Base-by-base conservation (phyloP, 2,888 invertebrate species). In the Habroteleia sp. region DNA sequence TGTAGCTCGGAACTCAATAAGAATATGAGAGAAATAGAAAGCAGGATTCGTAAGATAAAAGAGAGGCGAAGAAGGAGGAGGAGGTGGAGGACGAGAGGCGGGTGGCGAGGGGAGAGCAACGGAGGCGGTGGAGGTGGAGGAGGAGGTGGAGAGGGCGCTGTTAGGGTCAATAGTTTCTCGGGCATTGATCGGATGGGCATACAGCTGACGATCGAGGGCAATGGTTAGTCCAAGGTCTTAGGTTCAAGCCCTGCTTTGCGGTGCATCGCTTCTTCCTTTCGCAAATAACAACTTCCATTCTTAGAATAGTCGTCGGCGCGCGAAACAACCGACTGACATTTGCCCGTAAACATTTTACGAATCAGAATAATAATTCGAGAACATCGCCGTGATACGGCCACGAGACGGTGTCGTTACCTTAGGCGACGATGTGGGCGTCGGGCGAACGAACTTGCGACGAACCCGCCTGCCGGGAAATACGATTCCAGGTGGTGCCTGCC, bases 221-320 rank as follows among this genome's bases (percentile, higher is more conserved):
- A 87, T 87, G 88, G 85, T 87, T 88, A 85, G 85, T 85, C 87
- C 87, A 88, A 88, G 88, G 87, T 85, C 87, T 86, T 79, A 81
- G 84, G 86, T 87, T 85, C 86, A 86, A 87, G 84, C 82, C 86
- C 84, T 83, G 80, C 77, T 78, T 77, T 77, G 74, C 79, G 80
- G 79, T 81, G 84, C 80, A 83, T 77, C 83, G 79, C 79, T 83
- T 69, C 75, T 78, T 83, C 82, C 80, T 79, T 82, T 80, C 82
- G 84, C 82, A 79, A 81, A 79, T 80, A 80, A 79, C 80, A 71
- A 74, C 68, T 78, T 73, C 77, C 79, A 82, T 85, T 85, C 83
- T 80, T 84, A 81, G 85, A 87, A 86, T 83, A 83, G 83, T 84
- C 79, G 79, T 69, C 78, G 73, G 73, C 41, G 52, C 66, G 48